Conservation (phyloP, 2,113 vertebrate species). For the Scomber colias region DNA sequence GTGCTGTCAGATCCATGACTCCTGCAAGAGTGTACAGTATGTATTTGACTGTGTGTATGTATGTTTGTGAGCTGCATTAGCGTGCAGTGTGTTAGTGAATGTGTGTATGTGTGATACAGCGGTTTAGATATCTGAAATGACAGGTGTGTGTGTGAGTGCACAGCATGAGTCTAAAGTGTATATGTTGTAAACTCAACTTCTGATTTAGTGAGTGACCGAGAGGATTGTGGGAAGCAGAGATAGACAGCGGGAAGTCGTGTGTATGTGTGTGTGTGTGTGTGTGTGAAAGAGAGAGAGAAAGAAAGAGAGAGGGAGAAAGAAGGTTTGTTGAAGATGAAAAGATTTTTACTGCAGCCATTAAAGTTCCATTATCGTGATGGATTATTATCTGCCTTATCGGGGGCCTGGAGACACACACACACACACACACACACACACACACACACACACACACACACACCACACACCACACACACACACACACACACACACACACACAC, state of each 20-base stretch:
- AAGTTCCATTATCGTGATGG: conserved; percentile 75
- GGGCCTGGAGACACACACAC: conserved; percentile 20
- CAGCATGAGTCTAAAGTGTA: conserved; percentile 24
- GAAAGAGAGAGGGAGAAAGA: conserved; percentile 5
- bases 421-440: conserved; percentile 24
- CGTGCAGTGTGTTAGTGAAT: not conserved
- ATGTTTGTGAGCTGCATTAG: not conserved
- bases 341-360: conserved; percentile 79
- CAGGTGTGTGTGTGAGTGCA: conserved; percentile 39
- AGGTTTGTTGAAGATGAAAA: conserved; percentile 62
- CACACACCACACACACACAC: conserved; percentile 24
- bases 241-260: not conserved
- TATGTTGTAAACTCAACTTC: conserved; percentile 35
- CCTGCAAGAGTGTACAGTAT: not conserved
- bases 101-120: conserved; percentile 25
- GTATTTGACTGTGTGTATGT: not conserved
- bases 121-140: conserved; percentile 37
- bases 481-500: not conserved
- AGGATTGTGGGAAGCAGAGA: conserved; percentile 51
- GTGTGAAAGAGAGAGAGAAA: not conserved
- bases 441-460: conserved; percentile 33
- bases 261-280: conserved; percentile 16
- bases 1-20: conserved; percentile 32
- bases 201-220: conserved; percentile 60
- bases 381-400: conserved; percentile 76